Evolutionary conservation across 2,797 vertebrate species (phyloP), one percentile per base, ranked within the genome.

Genomic region (Tadarida brasiliensis): DNA sequence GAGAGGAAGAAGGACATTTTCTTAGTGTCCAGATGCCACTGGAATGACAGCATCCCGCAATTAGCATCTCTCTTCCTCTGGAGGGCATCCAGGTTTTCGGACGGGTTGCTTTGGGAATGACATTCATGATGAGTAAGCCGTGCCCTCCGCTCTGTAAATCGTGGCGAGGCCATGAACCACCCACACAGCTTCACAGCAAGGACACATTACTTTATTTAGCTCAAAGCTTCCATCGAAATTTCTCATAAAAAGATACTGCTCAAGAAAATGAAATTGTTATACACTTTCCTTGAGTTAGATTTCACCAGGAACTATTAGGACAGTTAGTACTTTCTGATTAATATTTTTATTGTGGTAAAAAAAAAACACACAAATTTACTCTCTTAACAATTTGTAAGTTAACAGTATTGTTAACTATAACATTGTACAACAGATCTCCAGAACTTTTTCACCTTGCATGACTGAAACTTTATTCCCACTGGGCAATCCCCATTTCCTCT

Each of bases 181-280:
- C 22, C 56, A 68, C 59, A 54, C 5, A 44, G 24, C 35, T 26
- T 89, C 44, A 47, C 77, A 35, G 14, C n/a, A 95, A 89, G 26
- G 30, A 51, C 59, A 61, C 16, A 5, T 57, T 47, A n/a, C 59
- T 93, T 82, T 44, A 59, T 22, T 63, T 68, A 74, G 61, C 61
- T 88, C 49, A 74, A 94, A 57, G 35, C 35, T 59, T 74, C 47
- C 47, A 70, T 80, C 51, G 80, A 51, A 70, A 88, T 56, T 73
- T 86, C 47, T 59, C 67, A 87, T 10, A 56, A 83, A 87, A 87
- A 39, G 5, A 56, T 68, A 22, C 12, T 70, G 4, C 63, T 65
- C n/a, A 76, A 94, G 71, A 28, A 93, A 94, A 85, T 63, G 15
- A 94, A 94, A 91, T 57, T 54, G 81, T 54, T 63, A 73, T 56